These are phyloP conservation scores for Cassiopea xamachana DNA, from an alignment of 30 jellyfish, hydroid and myxozoan genomes.

Conservation along the genomic window DNA sequence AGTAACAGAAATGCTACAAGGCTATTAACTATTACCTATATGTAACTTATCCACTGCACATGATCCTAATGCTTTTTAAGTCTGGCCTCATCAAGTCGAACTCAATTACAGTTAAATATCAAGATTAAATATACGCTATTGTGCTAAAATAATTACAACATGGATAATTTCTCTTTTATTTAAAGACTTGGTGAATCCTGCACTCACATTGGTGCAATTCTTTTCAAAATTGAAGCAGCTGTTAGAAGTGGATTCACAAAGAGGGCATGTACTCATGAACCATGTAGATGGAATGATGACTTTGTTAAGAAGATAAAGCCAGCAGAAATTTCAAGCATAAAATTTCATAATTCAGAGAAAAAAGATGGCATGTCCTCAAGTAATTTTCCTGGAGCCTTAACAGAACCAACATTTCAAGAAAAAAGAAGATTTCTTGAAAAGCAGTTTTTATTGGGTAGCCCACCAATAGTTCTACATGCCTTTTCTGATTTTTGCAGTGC, in stretches of 20 bases:
- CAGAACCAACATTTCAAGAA: not conserved
- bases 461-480: not conserved
- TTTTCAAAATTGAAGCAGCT: constrained; percentile 38
- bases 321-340: not conserved
- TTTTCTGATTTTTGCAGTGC: too few relatives aligned
- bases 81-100: too few relatives aligned
- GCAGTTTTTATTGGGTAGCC: not conserved
- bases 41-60: too few relatives aligned
- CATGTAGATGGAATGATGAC: constrained; percentile 46
- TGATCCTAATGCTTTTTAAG: too few relatives aligned
- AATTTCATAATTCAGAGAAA: not conserved
- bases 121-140: too few relatives aligned
- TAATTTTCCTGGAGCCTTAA: not conserved
- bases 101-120: too few relatives aligned
- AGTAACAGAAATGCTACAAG: too few relatives aligned
- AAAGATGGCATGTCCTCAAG: not conserved
- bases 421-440: constrained; percentile 3
- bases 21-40: too few relatives aligned
- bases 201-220: constrained; percentile 27
- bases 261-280: constrained; percentile 16
- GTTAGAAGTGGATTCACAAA: constrained; percentile 15
- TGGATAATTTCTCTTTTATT: too few relatives aligned
- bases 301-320: constrained; percentile 13
- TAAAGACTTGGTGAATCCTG: constrained; percentile 38
- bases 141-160: too few relatives aligned